Evolutionary conservation across 2,113 vertebrate species (phyloP).

Genomic region (Prinia subflava): DNA sequence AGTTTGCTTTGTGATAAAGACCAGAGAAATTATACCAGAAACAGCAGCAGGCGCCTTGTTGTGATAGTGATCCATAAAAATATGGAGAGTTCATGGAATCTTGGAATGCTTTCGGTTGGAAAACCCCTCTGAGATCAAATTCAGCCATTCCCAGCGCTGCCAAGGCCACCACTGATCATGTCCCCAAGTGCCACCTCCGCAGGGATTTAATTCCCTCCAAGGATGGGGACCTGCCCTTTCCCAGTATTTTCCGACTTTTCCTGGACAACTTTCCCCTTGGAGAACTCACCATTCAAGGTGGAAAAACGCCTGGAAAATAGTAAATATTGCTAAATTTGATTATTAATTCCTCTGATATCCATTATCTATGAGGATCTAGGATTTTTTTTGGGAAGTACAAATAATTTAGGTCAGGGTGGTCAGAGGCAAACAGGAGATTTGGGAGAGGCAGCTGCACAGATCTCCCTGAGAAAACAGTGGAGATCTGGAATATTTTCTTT

Average conservation of each 20-base stretch:
- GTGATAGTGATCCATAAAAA: neutral
- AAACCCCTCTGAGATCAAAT: neutral
- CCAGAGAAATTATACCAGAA: neutral
- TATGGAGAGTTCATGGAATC: neutral
- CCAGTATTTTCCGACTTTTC: neutral
- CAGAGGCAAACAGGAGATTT: neutral
- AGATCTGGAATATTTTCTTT: neutral
- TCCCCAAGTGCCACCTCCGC: neutral
- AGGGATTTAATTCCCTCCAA: neutral
- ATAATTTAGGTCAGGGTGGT: neutral
- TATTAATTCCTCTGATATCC: neutral
- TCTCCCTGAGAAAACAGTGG: neutral
- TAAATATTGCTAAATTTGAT: neutral
- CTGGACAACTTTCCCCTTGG: neutral
- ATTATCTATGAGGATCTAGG: neutral
- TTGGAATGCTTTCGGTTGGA: neutral
- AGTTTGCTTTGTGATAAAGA: neutral
- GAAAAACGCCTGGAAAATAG: neutral
- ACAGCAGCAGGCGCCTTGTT: accelerated
- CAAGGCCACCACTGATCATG: neutral
- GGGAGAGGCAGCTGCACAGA: neutral
- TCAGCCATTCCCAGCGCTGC: neutral
- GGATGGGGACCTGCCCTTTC: too few relatives aligned
- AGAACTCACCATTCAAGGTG: neutral
- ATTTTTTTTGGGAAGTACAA: neutral